Evolutionary conservation across 2,113 vertebrate species (phyloP), one percentile per base, ranked within the genome.

Genomic region (Acanthisitta chloris): DNA sequence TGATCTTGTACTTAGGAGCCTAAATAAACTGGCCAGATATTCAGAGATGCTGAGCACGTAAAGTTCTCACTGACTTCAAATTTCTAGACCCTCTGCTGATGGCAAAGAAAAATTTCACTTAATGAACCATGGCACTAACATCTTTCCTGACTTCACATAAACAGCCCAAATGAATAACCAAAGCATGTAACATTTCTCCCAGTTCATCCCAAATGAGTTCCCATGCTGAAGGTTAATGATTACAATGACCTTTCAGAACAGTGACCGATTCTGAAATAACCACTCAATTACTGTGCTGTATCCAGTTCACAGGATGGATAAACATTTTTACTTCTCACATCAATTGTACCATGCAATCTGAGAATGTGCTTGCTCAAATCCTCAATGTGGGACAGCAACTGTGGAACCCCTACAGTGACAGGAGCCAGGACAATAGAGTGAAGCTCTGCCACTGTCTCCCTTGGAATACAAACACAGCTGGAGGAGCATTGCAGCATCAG

Each of bases 401-500:
- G n/a, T 6, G 74, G 90, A 91, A 76, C 3, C 33, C 38, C 48
- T 38, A 20, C n/a, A 59, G 24, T 10, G 21, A 62, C 34, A 84
- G 46, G 10, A 81, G n/a, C 46, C 43, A 33, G 0, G 1, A 40
- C 3, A 1, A 64, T 2, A 18, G 34, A n/a, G 17, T 14, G 5
- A 72, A 67, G 57, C 18, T 91, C 64, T 66, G 71, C 31, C 64
- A 61, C 38, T 1, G 0, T 12, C 14, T 34, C 46, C 34, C 33
- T 20, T 33, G 45, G 16, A n/a, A 10, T 0, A 55, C 9, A 84
- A 86, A 74, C 23, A 45, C 20, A 57, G 43, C 9, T 59, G 43
- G 62, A 69, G 67, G 12, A 88, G 66, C n/a, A 64, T 5, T 38
- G 42, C 38, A 51, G 42, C 51, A 43, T 1, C 2, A 13, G 26